phyloP scores from a whole-genome alignment of 2,888 invertebrate species.

The Xanthorhoe spadicearia region DNA sequence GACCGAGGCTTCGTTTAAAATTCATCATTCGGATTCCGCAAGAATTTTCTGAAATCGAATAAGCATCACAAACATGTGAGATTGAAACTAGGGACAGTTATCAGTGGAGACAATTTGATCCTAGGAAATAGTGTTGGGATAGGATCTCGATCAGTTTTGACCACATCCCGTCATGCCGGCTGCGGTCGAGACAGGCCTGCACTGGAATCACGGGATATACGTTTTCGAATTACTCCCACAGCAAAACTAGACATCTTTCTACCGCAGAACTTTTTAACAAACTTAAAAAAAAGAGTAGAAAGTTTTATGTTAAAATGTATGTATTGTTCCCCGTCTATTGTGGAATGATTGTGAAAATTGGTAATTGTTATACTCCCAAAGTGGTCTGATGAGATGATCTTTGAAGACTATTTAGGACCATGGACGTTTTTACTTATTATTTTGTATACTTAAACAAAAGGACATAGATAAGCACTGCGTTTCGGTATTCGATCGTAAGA shows the following conservation, averaged over 20 bases:
- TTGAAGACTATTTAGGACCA: too few species aligned
- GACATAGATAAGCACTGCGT: too few species aligned
- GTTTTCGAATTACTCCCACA: conserved; percentile 39
- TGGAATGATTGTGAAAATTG: too few species aligned
- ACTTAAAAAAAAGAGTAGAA: neutral
- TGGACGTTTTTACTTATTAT: too few species aligned
- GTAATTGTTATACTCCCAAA: too few species aligned
- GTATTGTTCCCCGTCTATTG: too few species aligned
- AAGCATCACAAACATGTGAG: conserved; percentile 31
- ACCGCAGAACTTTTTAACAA: neutral
- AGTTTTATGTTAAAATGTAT: too few species aligned
- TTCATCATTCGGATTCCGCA: conserved; percentile 34
- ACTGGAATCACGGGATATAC: conserved; percentile 42
- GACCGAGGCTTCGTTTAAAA: conserved; percentile 35
- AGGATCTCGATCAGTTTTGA: conserved; percentile 49
- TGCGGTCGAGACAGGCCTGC: conserved; percentile 49
- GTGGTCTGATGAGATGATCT: too few species aligned
- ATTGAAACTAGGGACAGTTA: conserved; percentile 25
- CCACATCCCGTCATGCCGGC: conserved; percentile 58
- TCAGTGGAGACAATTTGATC: conserved; percentile 44
- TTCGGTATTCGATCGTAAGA: too few species aligned
- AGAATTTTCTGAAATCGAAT: conserved; percentile 35
- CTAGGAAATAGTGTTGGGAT: conserved; percentile 48
- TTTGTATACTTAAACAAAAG: too few species aligned
- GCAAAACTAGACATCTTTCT: conserved; percentile 9